phyloP scores from a whole-genome alignment of 2,797 vertebrate genomes.

The Danio jaintianensis region DNA sequence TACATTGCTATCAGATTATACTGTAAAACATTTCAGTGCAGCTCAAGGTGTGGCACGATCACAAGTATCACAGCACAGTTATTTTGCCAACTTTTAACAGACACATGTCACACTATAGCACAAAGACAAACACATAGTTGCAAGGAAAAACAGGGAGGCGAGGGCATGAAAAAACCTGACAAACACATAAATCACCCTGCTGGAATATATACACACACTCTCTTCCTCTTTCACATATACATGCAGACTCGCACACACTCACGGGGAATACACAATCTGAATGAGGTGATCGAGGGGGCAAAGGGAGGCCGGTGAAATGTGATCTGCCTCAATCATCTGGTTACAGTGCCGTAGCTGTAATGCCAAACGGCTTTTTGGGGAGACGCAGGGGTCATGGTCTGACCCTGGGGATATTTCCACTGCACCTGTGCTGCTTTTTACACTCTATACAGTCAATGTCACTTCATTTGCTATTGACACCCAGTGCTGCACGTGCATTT shows the following conservation, averaged over 20 bases:
- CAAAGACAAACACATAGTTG: conserved; percentile 27
- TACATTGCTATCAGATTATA: no score
- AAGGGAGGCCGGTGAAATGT: conserved; percentile 23
- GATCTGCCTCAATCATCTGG: conserved; percentile 27
- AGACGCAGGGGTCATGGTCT: neutral
- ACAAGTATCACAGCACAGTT: neutral
- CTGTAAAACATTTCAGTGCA: no score
- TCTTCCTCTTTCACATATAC: conserved; percentile 19
- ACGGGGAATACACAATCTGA: neutral
- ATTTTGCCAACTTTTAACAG: neutral
- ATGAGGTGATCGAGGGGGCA: neutral
- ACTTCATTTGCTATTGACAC: neutral
- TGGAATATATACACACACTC: neutral
- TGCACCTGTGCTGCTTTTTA: conserved; percentile 38
- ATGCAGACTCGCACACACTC: conserved; percentile 25
- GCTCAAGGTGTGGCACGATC: neutral
- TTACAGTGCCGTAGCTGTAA: neutral
- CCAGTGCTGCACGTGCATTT: neutral
- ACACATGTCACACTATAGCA: conserved; percentile 15
- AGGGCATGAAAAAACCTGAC: neutral
- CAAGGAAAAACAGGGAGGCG: neutral
- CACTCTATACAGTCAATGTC: neutral
- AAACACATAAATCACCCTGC: conserved; percentile 23
- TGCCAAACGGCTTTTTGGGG: neutral
- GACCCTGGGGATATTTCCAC: conserved; percentile 23